These are phyloP conservation scores for Pangasius djambal DNA, from an alignment of 2,797 vertebrate species.

Conservation along the genomic window DNA sequence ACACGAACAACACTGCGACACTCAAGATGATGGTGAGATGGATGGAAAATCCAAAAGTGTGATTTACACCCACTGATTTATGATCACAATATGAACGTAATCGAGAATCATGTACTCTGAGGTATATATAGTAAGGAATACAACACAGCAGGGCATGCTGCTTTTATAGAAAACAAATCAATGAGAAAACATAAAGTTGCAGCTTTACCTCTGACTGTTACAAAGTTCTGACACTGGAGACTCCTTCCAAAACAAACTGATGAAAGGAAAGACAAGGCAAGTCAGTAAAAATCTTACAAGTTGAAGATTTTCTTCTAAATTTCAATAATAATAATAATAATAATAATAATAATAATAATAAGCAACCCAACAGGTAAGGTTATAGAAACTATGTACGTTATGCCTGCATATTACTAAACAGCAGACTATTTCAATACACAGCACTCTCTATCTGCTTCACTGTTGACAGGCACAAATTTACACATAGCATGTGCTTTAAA, in stretches of 20 bases:
- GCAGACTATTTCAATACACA: conserved; percentile 66
- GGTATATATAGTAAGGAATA: neutral
- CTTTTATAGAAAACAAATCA: neutral
- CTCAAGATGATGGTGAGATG: conserved; percentile 35
- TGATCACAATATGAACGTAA: conserved; percentile 26
- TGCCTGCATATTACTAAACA: conserved; percentile 24
- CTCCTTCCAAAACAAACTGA: neutral
- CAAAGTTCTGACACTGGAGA: neutral
- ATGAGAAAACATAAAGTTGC: neutral
- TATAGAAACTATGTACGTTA: too few species aligned
- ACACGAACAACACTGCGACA: conserved; percentile 43
- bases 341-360: neutral
- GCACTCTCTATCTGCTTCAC: conserved; percentile 61
- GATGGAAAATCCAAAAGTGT: conserved; percentile 40
- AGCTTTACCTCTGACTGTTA: neutral
- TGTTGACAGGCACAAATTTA: conserved; percentile 74
- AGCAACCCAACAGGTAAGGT: neutral
- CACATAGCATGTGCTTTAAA: conserved; percentile 58
- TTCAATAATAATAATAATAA: neutral
- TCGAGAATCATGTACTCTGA: neutral
- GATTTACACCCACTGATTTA: conserved; percentile 58
- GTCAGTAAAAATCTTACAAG: neutral
- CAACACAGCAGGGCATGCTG: neutral
- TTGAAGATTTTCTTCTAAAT: neutral
- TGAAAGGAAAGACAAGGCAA: neutral